Conservation (phyloP, 2,888 invertebrate species). For the Synergus laeviventris region DNA sequence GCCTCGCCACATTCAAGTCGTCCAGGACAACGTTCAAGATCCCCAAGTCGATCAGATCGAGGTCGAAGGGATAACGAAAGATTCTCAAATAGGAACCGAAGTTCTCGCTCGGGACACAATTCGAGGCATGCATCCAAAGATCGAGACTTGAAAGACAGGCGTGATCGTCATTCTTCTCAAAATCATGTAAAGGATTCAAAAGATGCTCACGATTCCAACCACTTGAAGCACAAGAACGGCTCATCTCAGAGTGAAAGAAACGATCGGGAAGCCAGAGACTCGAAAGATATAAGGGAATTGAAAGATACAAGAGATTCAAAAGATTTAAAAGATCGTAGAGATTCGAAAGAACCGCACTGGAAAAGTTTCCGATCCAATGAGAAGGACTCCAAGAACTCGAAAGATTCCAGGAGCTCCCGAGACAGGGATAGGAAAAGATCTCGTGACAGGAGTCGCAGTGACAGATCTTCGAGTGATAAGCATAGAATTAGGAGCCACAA, state of each 20-base stretch:
- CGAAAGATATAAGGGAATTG: slow-evolving; percentile 38
- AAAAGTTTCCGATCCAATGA: slow-evolving; percentile 43
- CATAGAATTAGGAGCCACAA: slow-evolving; percentile 57
- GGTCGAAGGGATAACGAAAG: slow-evolving; percentile 41
- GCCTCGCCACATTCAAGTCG: slow-evolving; percentile 41
- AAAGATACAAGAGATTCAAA: slow-evolving; percentile 49
- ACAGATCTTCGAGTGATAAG: slow-evolving; percentile 49
- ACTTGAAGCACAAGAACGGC: slow-evolving; percentile 31
- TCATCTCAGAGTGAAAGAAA: slow-evolving; percentile 44
- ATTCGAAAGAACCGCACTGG: slow-evolving; percentile 50
- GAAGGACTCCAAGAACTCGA: slow-evolving; percentile 48
- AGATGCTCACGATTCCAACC: slow-evolving; percentile 52
- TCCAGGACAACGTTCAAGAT: slow-evolving; percentile 38
- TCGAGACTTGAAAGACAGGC: slow-evolving; percentile 53
- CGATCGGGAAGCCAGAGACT: slow-evolving; percentile 33
- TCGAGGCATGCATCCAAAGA: slow-evolving; percentile 49
- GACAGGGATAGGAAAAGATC: slow-evolving; percentile 54
- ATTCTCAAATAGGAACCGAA: background rate
- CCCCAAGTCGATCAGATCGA: slow-evolving; percentile 49
- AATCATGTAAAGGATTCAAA: slow-evolving; percentile 57
- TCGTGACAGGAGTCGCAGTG: slow-evolving; percentile 55
- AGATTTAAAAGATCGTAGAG: slow-evolving; percentile 31
- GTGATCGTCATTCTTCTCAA: slow-evolving; percentile 56
- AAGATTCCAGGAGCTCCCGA: slow-evolving; percentile 40
- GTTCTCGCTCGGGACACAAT: slow-evolving; percentile 55